A percentile compares a stretch with the other conserved stretches of the same genome.
phyloP scores from a whole-genome alignment of 2,797 vertebrate species.

The Pteropus rufus region DNA sequence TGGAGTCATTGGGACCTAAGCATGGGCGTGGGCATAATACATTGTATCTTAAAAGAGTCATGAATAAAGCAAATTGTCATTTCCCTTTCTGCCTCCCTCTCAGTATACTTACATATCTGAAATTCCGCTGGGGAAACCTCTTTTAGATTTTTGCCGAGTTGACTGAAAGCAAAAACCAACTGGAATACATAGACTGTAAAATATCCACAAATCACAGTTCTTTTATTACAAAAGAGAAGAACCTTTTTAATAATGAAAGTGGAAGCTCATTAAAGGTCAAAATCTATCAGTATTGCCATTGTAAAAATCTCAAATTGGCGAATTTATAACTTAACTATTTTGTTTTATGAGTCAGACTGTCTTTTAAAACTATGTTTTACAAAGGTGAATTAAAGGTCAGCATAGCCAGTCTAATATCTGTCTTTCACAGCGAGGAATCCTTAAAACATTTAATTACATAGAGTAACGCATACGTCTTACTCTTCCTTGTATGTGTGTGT shows the following conservation, averaged over 20 bases:
- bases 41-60: slow-evolving; percentile 26
- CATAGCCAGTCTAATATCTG: neutral
- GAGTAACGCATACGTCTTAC: neutral
- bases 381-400: slow-evolving; percentile 15
- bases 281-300: slow-evolving; percentile 50
- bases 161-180: slow-evolving; percentile 8
- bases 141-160: slow-evolving; percentile 46
- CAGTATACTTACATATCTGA: neutral
- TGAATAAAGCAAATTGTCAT: slow-evolving; percentile 19
- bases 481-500: neutral
- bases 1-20: slow-evolving; percentile 14
- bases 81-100: neutral
- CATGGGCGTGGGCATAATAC: slow-evolving; percentile 11
- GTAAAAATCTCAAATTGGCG: slow-evolving; percentile 55
- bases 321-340: slow-evolving; percentile 67
- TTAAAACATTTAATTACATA: neutral
- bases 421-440: neutral
- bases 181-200: slow-evolving; percentile 58
- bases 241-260: slow-evolving; percentile 37
- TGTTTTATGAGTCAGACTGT: slow-evolving; percentile 60
- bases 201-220: slow-evolving; percentile 62
- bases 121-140: slow-evolving; percentile 51
- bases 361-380: slow-evolving; percentile 37
- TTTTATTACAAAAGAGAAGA: slow-evolving; percentile 60
- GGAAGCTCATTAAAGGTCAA: slow-evolving; percentile 52